These are phyloP conservation scores for Catalaphyllia jardinei DNA, from an alignment of 64 coral and sea anemone genomes.

Conservation along the genomic window DNA sequence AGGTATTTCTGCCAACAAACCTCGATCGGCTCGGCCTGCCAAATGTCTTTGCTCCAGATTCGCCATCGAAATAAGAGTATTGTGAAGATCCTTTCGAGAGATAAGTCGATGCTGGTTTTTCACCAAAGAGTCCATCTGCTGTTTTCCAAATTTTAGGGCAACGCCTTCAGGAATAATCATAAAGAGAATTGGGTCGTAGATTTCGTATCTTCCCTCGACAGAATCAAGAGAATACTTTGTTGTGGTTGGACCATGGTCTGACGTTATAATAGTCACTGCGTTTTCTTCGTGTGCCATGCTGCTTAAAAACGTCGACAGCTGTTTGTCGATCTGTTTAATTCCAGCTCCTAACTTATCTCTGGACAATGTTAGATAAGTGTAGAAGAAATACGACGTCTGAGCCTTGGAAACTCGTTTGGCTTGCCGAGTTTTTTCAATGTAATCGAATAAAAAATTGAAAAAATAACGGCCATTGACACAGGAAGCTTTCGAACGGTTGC, in stretches of 20 bases:
- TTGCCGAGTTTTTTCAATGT: neutral
- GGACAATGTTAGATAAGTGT: constrained; percentile 1
- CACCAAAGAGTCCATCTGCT: neutral
- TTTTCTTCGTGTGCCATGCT: constrained; percentile 20
- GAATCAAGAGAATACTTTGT: constrained; percentile 15
- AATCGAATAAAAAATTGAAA: constrained; percentile 9
- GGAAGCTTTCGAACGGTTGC: neutral
- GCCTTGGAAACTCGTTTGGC: neutral
- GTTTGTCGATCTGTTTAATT: constrained; percentile 14
- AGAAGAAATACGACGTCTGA: neutral
- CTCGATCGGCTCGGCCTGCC: neutral
- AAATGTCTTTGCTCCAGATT: neutral
- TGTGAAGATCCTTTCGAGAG: constrained; percentile 14
- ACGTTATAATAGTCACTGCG: constrained; percentile 15
- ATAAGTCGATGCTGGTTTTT: constrained; percentile 23
- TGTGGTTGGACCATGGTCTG: constrained; percentile 37
- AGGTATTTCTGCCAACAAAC: constrained; percentile 22
- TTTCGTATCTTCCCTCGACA: constrained; percentile 9
- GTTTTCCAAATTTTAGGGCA: neutral
- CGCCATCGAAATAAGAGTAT: neutral
- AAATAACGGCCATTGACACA: neutral
- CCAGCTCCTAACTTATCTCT: constrained; percentile 10
- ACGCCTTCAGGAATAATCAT: constrained; percentile 30
- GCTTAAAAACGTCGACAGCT: neutral
- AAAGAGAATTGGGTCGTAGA: constrained; percentile 11